Evolutionary conservation across 1,140 invertebrate genomes (phyloP).

Genomic region (Atta cephalotes): DNA sequence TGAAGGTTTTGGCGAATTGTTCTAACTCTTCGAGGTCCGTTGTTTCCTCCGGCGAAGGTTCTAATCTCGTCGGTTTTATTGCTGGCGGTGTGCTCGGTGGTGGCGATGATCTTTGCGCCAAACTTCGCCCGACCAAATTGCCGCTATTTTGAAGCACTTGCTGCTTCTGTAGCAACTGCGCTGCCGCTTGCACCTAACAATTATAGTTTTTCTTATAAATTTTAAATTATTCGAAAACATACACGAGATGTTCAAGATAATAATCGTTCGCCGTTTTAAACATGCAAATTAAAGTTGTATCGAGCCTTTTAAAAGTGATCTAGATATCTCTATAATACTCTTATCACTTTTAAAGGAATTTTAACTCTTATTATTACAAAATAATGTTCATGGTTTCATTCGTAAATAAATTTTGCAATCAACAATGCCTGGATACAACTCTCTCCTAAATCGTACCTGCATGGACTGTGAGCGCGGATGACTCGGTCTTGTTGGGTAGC

Average conservation of each 20-base stretch:
- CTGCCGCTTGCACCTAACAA: conserved; percentile 90
- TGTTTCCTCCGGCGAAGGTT: conserved; percentile 95
- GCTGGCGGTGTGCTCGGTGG: conserved; percentile 83
- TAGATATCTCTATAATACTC: not conserved
- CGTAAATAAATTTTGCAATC: not conserved
- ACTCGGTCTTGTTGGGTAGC: conserved; percentile 84
- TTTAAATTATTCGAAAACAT: conserved; percentile 9
- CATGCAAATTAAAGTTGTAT: conserved; percentile 31
- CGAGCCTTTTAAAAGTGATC: not conserved
- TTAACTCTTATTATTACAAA: not conserved
- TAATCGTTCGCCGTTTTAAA: not conserved
- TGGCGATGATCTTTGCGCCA: conserved; percentile 85
- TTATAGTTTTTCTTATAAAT: conserved; percentile 23
- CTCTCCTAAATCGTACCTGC: conserved; percentile 81
- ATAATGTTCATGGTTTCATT: conserved; percentile 4
- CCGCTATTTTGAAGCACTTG: conserved; percentile 86
- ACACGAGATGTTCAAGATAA: not conserved
- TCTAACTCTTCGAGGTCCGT: conserved; percentile 98
- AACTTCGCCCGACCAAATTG: conserved; percentile 79
- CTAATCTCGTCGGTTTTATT: conserved; percentile 88
- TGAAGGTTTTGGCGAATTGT: conserved; percentile 98
- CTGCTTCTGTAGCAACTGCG: conserved; percentile 93
- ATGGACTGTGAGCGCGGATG: conserved; percentile 85
- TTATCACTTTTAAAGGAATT: not conserved
- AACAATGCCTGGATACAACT: conserved; percentile 6